phyloP scores from a whole-genome alignment of 2,888 invertebrate genomes.

The Leptinotarsa rubiginosa region DNA sequence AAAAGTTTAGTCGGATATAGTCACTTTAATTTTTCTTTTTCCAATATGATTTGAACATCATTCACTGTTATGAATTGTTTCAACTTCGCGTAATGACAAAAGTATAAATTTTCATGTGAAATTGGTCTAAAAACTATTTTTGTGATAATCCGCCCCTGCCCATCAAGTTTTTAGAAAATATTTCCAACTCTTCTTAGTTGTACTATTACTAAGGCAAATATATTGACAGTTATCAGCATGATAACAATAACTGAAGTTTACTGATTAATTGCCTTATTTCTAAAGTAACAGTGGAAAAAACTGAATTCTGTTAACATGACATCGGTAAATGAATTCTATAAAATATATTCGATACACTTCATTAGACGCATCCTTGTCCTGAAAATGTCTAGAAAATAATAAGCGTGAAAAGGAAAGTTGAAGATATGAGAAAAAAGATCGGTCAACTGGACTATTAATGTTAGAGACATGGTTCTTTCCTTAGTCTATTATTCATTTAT shows the following conservation, averaged over 20 bases:
- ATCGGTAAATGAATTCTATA: neutral
- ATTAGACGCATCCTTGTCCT: neutral
- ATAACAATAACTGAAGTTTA: neutral
- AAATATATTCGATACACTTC: neutral
- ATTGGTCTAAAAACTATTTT: no score
- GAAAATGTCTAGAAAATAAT: constrained; percentile 19
- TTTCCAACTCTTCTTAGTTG: no score
- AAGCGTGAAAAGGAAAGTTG: constrained; percentile 14
- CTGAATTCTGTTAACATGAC: neutral
- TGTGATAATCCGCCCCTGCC: no score
- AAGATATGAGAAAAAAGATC: constrained; percentile 21
- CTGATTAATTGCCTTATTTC: neutral
- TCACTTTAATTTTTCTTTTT: no score
- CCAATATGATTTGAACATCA: neutral
- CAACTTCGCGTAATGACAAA: no score
- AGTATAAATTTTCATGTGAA: no score
- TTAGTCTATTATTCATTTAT: no score
- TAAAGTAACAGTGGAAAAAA: neutral
- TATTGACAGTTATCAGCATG: no score
- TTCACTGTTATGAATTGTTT: neutral
- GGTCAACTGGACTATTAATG: neutral
- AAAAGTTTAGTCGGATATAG: no score
- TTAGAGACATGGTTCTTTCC: no score
- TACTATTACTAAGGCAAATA: no score
- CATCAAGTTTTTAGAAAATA: no score